Base-by-base conservation (phyloP, 2,888 invertebrate species). In the Amiota communis region DNA sequence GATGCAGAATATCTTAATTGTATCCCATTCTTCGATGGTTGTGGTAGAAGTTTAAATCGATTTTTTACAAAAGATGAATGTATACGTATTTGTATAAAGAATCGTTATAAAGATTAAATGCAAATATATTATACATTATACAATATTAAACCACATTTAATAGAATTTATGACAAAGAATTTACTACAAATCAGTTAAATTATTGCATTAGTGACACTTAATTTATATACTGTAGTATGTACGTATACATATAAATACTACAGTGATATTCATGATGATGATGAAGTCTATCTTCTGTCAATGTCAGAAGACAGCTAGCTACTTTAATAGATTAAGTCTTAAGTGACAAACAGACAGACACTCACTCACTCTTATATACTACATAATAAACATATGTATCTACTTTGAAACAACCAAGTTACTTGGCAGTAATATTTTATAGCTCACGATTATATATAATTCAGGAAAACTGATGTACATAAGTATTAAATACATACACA, bases 141-240 rank as follows among this genome's bases (percentile, higher is more conserved):
- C 23, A 53, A 53, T 53, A 13, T 53, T 53, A 53, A 53, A 15
- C 15, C 6, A 53, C 13, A 53, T 12, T n/a, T 15, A 53, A 53
- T 15, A 15, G 8, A n/a, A 53, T 12, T 53, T n/a, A 15, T 53
- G 13, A 8, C 53, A 12, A 36, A 36, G 36, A 13, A 53, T n/a
- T 53, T 15, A 53, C 36, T 36, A 6, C 53, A 53, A 13, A 53
- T 53, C n/a, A 53, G 11, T 15, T 78, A 81, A 83, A 83, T 36
- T 36, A 51, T 84, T 79, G 80, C 76, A 84, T 84, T 84, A 79
- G 72, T 36, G 73, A 77, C 81, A 81, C 78, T 61, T 79, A 75
- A 36, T 67, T 64, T 59, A 46, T n/a, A n/a, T n/a, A n/a, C n/a
- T n/a, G n/a, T n/a, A n/a, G n/a, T n/a, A n/a, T n/a, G n/a, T n/a